A percentile compares a stretch with the other conserved stretches of the same genome.
phyloP scores from a whole-genome alignment of 2,113 vertebrate species.

The Talpa occidentalis region DNA sequence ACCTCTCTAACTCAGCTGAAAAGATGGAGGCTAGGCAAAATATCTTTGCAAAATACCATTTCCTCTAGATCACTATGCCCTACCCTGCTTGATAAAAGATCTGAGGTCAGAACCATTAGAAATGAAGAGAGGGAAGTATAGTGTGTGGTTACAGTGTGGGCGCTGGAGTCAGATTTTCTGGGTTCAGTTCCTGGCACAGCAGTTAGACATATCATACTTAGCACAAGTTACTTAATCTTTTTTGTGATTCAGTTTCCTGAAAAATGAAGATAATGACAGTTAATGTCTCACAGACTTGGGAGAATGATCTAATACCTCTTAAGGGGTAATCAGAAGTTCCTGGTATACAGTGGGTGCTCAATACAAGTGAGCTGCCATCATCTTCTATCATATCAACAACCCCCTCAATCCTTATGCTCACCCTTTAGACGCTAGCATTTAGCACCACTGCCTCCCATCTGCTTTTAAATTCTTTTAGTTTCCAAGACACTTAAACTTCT shows the following conservation, averaged over 20 bases:
- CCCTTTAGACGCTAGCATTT: not conserved
- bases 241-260: not conserved
- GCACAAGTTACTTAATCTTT: not conserved
- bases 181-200: not conserved
- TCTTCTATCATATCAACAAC: not conserved
- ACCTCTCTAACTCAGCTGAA: not conserved
- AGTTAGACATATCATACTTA: not conserved
- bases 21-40: not conserved
- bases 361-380: not conserved
- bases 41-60: not conserved
- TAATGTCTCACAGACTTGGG: not conserved
- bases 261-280: not conserved
- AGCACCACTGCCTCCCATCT: not conserved
- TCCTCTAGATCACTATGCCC: not conserved
- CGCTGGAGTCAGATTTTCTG: not conserved
- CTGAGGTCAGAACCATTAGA: not conserved
- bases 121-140: not conserved
- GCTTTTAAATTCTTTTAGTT: not conserved
- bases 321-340: not conserved
- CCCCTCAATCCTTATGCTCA: not conserved
- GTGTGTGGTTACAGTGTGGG: not conserved
- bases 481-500: not conserved
- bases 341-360: not conserved
- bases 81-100: not conserved
- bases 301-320: not conserved